Conservation (phyloP, 2,797 vertebrate genomes). For the Brachymystax lenok region DNA sequence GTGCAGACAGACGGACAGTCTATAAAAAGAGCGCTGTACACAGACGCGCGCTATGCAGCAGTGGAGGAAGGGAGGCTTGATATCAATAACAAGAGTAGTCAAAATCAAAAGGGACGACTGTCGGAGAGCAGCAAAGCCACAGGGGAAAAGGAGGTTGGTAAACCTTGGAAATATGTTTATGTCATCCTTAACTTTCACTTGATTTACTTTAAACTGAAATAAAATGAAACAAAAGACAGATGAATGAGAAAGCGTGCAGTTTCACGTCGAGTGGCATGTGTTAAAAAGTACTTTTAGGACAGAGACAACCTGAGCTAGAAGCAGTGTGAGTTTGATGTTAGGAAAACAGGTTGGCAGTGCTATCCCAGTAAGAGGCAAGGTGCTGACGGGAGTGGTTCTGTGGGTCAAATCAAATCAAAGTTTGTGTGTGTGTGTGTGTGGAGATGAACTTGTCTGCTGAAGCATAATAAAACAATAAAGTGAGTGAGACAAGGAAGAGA, state of each 20-base stretch:
- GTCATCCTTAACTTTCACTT: not conserved
- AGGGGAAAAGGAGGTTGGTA: not conserved
- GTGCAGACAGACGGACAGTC: conserved; percentile 45
- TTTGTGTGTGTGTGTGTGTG: conserved; percentile 11
- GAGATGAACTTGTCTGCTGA: not conserved
- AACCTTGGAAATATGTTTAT: not conserved
- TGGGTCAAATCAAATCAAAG: not conserved
- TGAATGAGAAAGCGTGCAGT: no score
- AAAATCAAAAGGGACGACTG: not conserved
- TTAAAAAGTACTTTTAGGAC: not conserved
- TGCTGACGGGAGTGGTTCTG: conserved; percentile 21
- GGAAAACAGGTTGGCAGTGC: conserved; percentile 29
- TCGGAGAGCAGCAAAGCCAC: not conserved
- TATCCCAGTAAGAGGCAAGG: conserved; percentile 28
- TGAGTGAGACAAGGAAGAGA: not conserved
- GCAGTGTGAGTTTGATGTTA: conserved; percentile 25
- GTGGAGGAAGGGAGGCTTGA: not conserved
- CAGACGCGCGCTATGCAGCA: not conserved
- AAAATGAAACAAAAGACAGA: no score
- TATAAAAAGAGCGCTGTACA: conserved; percentile 26
- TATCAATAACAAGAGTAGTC: not conserved
- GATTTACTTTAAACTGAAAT: no score
- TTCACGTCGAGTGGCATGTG: no score
- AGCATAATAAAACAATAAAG: not conserved
- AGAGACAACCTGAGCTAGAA: not conserved